Conservation (phyloP, 2,797 vertebrate genomes). For the Harpagifer antarcticus region DNA sequence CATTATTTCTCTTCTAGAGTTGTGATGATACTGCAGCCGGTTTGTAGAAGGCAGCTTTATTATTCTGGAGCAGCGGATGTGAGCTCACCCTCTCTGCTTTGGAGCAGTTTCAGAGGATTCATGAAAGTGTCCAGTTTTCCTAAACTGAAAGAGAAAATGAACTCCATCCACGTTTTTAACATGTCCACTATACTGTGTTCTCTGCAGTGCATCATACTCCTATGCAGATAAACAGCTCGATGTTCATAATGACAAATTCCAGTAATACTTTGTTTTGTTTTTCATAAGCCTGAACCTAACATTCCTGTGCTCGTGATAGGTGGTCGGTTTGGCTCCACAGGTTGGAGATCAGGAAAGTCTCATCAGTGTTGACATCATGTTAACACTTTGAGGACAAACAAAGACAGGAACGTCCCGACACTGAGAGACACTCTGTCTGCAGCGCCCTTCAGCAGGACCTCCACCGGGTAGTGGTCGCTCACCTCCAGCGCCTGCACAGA, state of each 20-base stretch:
- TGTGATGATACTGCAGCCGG: background rate
- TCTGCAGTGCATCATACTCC: background rate
- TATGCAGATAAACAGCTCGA: background rate
- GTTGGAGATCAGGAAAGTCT: background rate
- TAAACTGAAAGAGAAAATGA: background rate
- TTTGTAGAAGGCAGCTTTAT: background rate
- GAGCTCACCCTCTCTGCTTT: background rate
- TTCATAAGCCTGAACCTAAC: background rate
- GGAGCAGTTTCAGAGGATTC: background rate
- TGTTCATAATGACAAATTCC: background rate
- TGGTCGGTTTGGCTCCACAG: background rate
- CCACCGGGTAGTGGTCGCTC: slow-evolving; percentile 86
- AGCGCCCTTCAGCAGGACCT: slow-evolving; percentile 74
- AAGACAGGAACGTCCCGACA: background rate
- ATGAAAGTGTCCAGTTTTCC: background rate
- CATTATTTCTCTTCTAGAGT: background rate
- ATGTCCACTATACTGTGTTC: background rate
- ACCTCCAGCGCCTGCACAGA: slow-evolving; percentile 79
- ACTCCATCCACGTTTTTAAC: background rate
- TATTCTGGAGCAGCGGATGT: background rate
- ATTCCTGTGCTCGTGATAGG: background rate
- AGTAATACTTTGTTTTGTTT: background rate
- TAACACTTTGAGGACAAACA: slow-evolving; percentile 16
- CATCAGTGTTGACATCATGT: background rate
- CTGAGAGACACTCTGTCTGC: background rate